phyloP scores from a whole-genome alignment of 2,888 invertebrate species.

The Cheilosia variabilis region DNA sequence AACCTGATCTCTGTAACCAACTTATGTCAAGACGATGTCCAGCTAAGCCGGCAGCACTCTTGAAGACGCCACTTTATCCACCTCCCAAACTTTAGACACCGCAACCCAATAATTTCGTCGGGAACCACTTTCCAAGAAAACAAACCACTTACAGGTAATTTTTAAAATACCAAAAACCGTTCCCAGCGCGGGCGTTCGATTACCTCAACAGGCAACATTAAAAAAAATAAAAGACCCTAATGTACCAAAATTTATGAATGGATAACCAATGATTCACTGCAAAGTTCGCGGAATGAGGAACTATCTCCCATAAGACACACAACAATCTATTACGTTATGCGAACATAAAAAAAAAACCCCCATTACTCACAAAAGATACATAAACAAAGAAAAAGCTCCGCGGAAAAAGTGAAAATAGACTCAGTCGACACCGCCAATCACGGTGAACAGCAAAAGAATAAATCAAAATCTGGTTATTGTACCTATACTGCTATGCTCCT shows the following conservation, averaged over 20 bases:
- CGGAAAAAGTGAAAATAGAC: conserved; percentile 73
- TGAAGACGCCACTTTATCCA: neutral
- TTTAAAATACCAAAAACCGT: neutral
- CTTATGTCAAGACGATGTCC: too few relatives aligned
- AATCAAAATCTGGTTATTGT: conserved; percentile 72
- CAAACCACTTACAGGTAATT: neutral
- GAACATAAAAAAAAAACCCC: conserved; percentile 35
- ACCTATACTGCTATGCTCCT: conserved; percentile 2
- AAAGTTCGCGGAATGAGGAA: conserved; percentile 70
- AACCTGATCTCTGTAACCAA: too few relatives aligned
- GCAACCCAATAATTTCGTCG: neutral
- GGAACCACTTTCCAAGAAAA: neutral
- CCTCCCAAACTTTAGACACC: neutral
- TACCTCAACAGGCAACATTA: neutral
- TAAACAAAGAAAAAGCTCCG: conserved; percentile 69
- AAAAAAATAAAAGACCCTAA: neutral
- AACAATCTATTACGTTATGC: conserved; percentile 65
- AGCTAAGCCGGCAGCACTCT: neutral
- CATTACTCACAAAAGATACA: conserved; percentile 71
- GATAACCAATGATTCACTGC: conserved; percentile 57
- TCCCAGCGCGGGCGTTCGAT: neutral
- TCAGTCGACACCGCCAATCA: conserved; percentile 75
- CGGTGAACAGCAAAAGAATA: conserved; percentile 70
- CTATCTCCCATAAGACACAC: conserved; percentile 55
- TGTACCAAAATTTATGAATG: conserved; percentile 66